Evolutionary conservation across 2,888 invertebrate species (phyloP).

Genomic region (Drosophila rubida): DNA sequence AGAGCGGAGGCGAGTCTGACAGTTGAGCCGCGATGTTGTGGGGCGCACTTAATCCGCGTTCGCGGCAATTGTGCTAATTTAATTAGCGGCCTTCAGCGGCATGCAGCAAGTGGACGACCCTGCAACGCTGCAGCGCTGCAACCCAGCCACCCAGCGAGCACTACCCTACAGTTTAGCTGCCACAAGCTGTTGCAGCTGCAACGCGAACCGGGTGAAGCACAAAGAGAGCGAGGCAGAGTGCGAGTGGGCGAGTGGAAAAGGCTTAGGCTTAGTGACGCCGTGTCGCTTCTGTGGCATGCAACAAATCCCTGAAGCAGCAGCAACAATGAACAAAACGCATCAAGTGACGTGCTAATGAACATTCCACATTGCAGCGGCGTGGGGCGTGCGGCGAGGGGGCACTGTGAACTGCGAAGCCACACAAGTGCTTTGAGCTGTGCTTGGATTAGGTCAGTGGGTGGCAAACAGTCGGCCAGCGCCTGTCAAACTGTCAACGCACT

Average conservation of each 20-base stretch:
- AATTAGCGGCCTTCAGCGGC: conserved; percentile 60
- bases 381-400: too few species aligned
- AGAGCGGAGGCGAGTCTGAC: conserved; percentile 1
- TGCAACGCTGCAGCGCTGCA: neutral
- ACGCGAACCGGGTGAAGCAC: neutral
- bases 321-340: conserved; percentile 19
- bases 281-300: conserved; percentile 20
- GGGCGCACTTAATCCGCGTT: conserved; percentile 71
- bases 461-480: neutral
- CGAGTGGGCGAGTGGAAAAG: conserved; percentile 18
- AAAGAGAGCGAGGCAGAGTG: neutral
- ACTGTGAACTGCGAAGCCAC: conserved; percentile 30
- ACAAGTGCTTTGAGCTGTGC: conserved; percentile 26
- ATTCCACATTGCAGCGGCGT: neutral
- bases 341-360: conserved; percentile 32
- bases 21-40: conserved; percentile 27
- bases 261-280: conserved; percentile 28
- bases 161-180: conserved; percentile 1
- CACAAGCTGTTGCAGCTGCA: conserved; percentile 2
- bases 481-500: conserved; percentile 6
- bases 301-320: conserved; percentile 24
- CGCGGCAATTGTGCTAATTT: conserved; percentile 71
- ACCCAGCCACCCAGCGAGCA: neutral
- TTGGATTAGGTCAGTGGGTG: conserved; percentile 21
- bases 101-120: conserved; percentile 2